phyloP scores from a whole-genome alignment of 2,888 invertebrate species.

The Stenurella melanura region DNA sequence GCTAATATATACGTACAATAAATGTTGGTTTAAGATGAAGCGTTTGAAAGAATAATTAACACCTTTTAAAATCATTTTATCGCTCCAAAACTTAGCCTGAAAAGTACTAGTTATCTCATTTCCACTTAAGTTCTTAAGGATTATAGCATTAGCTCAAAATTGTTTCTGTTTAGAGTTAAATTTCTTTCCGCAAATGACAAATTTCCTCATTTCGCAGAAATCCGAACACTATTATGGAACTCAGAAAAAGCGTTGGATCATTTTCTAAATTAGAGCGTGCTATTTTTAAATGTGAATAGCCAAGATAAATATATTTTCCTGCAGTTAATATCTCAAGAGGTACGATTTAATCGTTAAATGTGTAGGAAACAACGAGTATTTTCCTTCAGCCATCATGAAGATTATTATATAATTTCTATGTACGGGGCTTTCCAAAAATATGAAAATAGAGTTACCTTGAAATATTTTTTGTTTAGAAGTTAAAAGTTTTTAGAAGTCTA shows the following conservation, averaged over 20 bases:
- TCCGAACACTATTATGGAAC: neutral
- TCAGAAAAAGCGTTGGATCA: conserved; percentile 6
- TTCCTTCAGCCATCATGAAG: neutral
- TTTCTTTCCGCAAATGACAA: conserved; percentile 1
- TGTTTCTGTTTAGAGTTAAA: conserved; percentile 1
- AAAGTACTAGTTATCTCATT: neutral
- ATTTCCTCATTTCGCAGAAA: neutral
- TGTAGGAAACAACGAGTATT: neutral
- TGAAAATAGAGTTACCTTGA: too few relatives aligned
- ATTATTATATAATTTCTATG: too few relatives aligned
- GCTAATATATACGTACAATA: too few relatives aligned
- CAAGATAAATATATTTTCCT: neutral
- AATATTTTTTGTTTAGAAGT: too few relatives aligned
- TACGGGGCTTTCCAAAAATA: too few relatives aligned
- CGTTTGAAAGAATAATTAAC: too few relatives aligned
- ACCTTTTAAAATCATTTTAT: too few relatives aligned
- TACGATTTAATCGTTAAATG: neutral
- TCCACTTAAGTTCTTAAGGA: neutral
- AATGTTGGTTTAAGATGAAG: too few relatives aligned
- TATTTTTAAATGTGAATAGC: conserved; percentile 11
- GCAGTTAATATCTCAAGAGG: neutral
- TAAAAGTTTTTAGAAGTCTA: too few relatives aligned
- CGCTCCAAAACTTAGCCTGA: neutral
- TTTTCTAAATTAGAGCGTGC: neutral
- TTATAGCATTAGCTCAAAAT: neutral